These are phyloP conservation scores for Petrocephalus microphthalmus DNA, from an alignment of 2,113 vertebrate species.

Conservation along the genomic window DNA sequence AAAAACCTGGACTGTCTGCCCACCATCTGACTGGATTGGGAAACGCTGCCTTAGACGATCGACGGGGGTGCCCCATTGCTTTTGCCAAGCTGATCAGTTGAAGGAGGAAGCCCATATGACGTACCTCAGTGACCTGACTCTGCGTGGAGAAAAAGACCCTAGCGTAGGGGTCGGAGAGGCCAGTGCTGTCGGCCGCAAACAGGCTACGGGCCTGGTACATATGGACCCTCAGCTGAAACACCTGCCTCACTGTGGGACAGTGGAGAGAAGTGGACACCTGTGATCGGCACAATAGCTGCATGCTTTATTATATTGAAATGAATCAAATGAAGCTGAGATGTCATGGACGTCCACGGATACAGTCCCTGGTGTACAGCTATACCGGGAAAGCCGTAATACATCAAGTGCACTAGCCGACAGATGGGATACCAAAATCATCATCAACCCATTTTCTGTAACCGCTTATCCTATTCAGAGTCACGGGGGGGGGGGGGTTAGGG, in stretches of 20 bases:
- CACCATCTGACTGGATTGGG: not conserved
- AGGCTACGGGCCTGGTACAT: slow-evolving; percentile 96
- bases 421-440: not conserved
- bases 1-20: not conserved
- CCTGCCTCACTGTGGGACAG: not conserved
- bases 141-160: slow-evolving; percentile 94
- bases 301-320: not conserved
- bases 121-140: slow-evolving; percentile 93
- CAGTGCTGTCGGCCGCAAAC: slow-evolving; percentile 88
- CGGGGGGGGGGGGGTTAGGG: not conserved
- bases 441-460: not conserved
- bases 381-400: not conserved
- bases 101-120: not conserved
- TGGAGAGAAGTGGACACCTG: not conserved
- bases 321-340: not conserved
- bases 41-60: not conserved
- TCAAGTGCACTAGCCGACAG: not conserved
- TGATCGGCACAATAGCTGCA: not conserved
- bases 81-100: not conserved
- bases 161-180: slow-evolving; percentile 90
- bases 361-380: not conserved
- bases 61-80: too few relatives aligned
- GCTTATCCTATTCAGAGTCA: not conserved
- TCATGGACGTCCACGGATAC: not conserved
- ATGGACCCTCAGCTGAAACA: slow-evolving; percentile 91